Conservation (phyloP, 2,113 vertebrate species). For the Lutjanus erythropterus region DNA sequence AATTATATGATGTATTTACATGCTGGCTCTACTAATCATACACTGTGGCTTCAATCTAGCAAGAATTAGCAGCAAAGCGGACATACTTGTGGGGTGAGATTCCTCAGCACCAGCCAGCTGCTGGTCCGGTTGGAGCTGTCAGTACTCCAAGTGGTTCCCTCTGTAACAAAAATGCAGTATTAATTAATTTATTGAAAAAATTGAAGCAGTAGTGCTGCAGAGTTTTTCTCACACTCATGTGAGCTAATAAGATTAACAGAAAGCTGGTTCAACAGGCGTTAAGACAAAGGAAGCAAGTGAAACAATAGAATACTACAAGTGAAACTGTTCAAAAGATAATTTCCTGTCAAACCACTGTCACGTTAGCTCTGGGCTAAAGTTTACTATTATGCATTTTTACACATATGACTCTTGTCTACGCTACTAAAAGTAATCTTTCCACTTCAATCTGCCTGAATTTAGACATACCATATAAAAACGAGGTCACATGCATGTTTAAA, state of each 20-base stretch:
- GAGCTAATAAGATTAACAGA: background rate
- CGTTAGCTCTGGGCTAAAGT: background rate
- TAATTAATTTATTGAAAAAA: background rate
- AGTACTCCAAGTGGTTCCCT: constrained; percentile 95
- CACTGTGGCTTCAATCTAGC: background rate
- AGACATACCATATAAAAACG: constrained; percentile 28
- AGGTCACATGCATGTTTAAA: constrained; percentile 10
- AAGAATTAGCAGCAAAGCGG: background rate
- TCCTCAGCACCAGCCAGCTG: constrained; percentile 98
- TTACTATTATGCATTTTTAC: background rate
- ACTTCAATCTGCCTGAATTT: background rate
- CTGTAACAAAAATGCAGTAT: constrained; percentile 72
- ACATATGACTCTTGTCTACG: background rate
- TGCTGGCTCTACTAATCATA: background rate
- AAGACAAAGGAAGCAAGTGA: background rate
- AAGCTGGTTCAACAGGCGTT: background rate
- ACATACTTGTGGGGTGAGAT: constrained; percentile 97
- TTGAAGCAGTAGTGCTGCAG: background rate
- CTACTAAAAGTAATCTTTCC: background rate
- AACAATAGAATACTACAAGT: background rate
- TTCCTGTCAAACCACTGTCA: background rate
- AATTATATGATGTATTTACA: background rate
- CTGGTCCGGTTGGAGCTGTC: constrained; percentile 96
- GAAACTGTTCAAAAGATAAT: background rate
- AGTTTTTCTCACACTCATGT: background rate